Evolutionary conservation across 1,140 invertebrate species (phyloP).

Genomic region (Drosophila ogumai): DNA sequence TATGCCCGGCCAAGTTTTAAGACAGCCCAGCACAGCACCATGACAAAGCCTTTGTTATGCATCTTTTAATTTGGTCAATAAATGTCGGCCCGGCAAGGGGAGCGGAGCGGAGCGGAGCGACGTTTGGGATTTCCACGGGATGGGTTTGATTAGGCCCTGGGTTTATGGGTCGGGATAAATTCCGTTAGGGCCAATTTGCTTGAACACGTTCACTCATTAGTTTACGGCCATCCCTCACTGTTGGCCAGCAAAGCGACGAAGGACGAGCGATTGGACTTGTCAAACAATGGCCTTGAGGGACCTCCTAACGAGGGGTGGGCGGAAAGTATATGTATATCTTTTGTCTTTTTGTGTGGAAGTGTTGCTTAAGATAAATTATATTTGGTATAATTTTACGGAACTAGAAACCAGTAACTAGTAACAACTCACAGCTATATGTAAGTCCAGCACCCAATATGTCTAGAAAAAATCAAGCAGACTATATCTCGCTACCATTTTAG

Average conservation of each 20-base stretch:
- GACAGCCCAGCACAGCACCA: constrained; percentile 36
- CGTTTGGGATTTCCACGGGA: not conserved
- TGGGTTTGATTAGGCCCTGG: constrained; percentile 35
- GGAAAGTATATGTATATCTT: not conserved
- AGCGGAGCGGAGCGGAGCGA: not conserved
- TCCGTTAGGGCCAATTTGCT: constrained; percentile 57
- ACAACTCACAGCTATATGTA: not conserved
- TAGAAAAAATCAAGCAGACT: not conserved
- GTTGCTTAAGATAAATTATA: not conserved
- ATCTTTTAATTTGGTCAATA: constrained; percentile 67
- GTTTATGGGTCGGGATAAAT: constrained; percentile 23
- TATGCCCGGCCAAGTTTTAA: constrained; percentile 54
- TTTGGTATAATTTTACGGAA: not conserved
- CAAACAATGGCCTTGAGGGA: constrained; percentile 48
- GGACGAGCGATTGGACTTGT: constrained; percentile 22
- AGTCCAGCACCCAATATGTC: not conserved
- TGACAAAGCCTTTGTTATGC: constrained; percentile 62
- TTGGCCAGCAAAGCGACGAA: constrained; percentile 7
- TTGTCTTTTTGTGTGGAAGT: not conserved
- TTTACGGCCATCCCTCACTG: not conserved
- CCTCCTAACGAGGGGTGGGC: not conserved
- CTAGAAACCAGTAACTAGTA: not conserved
- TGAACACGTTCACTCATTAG: constrained; percentile 61
- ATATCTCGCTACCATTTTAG: not conserved
- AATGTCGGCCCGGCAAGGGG: constrained; percentile 30